phyloP scores from a whole-genome alignment of 2,888 invertebrate species.

The Panzeria rudis region DNA sequence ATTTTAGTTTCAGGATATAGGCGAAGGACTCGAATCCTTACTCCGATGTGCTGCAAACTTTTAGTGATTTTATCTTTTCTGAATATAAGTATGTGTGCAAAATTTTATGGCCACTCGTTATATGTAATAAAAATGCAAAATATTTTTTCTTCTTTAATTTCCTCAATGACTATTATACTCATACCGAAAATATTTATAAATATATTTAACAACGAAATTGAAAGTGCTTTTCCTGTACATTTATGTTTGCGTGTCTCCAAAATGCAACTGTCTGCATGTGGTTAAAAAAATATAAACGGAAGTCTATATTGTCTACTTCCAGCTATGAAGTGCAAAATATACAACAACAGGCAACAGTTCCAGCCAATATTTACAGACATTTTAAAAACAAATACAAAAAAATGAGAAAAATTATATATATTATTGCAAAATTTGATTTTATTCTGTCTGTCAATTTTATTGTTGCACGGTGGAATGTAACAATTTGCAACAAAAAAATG shows the following conservation, averaged over 20 bases:
- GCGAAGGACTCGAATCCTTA: too few relatives aligned
- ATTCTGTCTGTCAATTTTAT: conserved; percentile 8
- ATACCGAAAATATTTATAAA: conserved; percentile 25
- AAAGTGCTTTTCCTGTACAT: conserved; percentile 52
- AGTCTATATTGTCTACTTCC: conserved; percentile 70
- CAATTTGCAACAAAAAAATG: background rate
- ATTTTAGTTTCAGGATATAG: too few relatives aligned
- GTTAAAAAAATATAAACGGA: conserved; percentile 48
- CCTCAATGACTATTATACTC: conserved; percentile 35
- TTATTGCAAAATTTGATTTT: conserved; percentile 13
- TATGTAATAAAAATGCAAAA: too few relatives aligned
- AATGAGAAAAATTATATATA: background rate
- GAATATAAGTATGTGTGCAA: too few relatives aligned
- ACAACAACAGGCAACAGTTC: conserved; percentile 15
- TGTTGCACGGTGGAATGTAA: background rate
- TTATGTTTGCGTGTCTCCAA: conserved; percentile 59
- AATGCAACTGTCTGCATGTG: conserved; percentile 64
- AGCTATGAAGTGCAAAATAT: conserved; percentile 30
- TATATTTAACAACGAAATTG: conserved; percentile 49
- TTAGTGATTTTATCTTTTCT: too few relatives aligned
- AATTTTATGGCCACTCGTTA: too few relatives aligned
- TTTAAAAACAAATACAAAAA: conserved; percentile 22
- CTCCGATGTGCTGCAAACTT: too few relatives aligned
- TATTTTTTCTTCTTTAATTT: conserved; percentile 13
- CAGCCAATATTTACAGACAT: conserved; percentile 32